Conservation (phyloP, 2,113 vertebrate genomes). For the cattle (Bos taurus) region ARS-UCD2.0 NC_037344.1:55327001-55327500, state of each 20-base stretch:
- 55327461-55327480: background rate
- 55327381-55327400: background rate
- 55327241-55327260: slow-evolving; percentile 47
- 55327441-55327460: background rate
- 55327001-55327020: background rate
- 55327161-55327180: slow-evolving; percentile 98
- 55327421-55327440: background rate
- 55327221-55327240: slow-evolving; percentile 3
- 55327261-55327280: background rate
- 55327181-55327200: slow-evolving; percentile 97
- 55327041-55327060: slow-evolving; percentile 16
- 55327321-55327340: background rate
- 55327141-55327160: slow-evolving; percentile 98
- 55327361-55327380: background rate
- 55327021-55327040: background rate
- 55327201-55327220: slow-evolving; percentile 88
- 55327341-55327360: background rate
- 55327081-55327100: background rate
- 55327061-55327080: background rate
- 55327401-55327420: background rate
- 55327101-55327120: slow-evolving; percentile 51
- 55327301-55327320: background rate
- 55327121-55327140: slow-evolving; percentile 94
- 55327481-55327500: background rate
- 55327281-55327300: background rate